Evolutionary conservation across 2,113 vertebrate genomes (phyloP).

Genomic region (Chlorodrepanis virens): DNA sequence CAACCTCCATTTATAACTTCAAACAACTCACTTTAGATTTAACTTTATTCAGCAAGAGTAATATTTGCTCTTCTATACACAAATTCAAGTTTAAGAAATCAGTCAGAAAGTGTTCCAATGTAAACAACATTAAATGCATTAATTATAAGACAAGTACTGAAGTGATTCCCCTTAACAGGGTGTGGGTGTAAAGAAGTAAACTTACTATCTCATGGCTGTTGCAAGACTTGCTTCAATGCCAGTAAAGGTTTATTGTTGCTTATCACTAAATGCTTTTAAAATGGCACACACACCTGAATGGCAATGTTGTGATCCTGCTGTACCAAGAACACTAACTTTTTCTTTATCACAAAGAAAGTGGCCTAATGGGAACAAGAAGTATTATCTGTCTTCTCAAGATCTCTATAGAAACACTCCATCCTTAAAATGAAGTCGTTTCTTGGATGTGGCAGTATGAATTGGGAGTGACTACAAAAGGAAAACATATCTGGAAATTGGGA

Average conservation of each 20-base stretch:
- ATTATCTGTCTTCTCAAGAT: not conserved
- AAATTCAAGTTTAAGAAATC: slow-evolving; percentile 33
- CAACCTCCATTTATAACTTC: not conserved
- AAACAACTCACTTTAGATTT: slow-evolving; percentile 30
- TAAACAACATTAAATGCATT: slow-evolving; percentile 59
- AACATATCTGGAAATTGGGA: not conserved
- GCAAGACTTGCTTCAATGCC: slow-evolving; percentile 47
- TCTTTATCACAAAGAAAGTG: slow-evolving; percentile 13
- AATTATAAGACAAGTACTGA: slow-evolving; percentile 65
- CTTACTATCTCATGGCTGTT: slow-evolving; percentile 41
- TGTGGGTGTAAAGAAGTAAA: slow-evolving; percentile 60
- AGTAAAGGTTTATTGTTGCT: slow-evolving; percentile 60
- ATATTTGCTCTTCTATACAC: not conserved
- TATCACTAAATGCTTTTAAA: slow-evolving; percentile 64
- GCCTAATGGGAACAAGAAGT: not conserved
- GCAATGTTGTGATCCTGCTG: not conserved
- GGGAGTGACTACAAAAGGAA: not conserved
- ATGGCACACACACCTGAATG: slow-evolving; percentile 43
- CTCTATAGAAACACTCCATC: not conserved
- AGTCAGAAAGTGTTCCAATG: slow-evolving; percentile 50
- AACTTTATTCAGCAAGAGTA: not conserved
- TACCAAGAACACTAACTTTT: slow-evolving; percentile 33
- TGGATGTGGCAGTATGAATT: not conserved
- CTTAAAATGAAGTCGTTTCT: not conserved
- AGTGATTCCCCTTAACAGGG: slow-evolving; percentile 48